Conservation (phyloP, 1,140 invertebrate genomes). For the Stratiolaelaps scimitus region DNA sequence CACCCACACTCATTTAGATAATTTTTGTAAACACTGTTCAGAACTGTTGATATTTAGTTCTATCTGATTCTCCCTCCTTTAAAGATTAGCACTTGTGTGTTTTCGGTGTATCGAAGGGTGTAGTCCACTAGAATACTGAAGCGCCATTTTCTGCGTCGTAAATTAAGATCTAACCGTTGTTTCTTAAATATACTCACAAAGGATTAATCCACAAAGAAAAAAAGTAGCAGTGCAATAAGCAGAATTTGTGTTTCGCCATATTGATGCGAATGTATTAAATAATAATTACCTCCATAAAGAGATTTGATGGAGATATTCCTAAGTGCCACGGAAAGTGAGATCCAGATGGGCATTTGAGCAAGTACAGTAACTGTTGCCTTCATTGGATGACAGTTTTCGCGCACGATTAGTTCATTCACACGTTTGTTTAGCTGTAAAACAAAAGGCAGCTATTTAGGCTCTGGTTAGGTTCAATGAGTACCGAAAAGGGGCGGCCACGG, state of each 20-base stretch:
- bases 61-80: too few species aligned
- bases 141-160: neutral
- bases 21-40: too few species aligned
- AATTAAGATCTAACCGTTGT: neutral
- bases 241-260: neutral
- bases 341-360: slow-evolving; percentile 4
- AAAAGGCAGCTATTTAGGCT: neutral
- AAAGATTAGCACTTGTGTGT: too few species aligned
- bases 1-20: too few species aligned
- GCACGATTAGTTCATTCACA: neutral
- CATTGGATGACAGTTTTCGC: slow-evolving; percentile 18
- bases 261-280: neutral
- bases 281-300: neutral
- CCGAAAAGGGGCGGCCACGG: neutral
- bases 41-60: too few species aligned
- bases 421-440: neutral
- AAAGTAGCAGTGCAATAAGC: neutral
- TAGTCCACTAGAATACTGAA: too few species aligned
- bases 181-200: neutral
- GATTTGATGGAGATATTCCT: neutral
- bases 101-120: too few species aligned
- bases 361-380: neutral
- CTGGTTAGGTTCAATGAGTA: too few species aligned
- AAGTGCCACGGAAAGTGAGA: neutral
- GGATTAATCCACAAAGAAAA: neutral